Evolutionary conservation across 2,888 invertebrate species (phyloP), one percentile per base, ranked within the genome.

Genomic region (Allolobophora icterica): DNA sequence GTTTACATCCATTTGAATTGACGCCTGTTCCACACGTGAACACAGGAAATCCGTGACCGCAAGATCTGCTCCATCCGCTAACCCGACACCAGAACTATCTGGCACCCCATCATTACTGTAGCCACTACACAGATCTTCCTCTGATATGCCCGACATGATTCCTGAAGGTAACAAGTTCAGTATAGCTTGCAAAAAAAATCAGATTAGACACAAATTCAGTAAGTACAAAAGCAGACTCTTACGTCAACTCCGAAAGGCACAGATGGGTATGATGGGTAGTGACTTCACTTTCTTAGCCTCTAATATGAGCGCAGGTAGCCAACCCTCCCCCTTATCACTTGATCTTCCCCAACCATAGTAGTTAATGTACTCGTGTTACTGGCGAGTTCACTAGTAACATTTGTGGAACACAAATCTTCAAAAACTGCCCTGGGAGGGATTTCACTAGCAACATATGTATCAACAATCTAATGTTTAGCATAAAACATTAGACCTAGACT

Each of bases 1-100:
- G 87, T 87, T 87, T 1, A 87, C 87, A 35, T 87, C 38, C 34
- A 87, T 87, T 35, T 87, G 87, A 87, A 87, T 87, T 19, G 87
- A 87, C 15, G 34, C 87, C 35, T 4, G 35, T 38, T 87, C 87
- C 34, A 87, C 87, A 8, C 35, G 87, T 87, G 87, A 87, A 87
- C 87, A 35, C 87, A 35, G 87, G 21, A 87, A 38, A 35, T 87
- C 87, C 8, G 87, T 34, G 34, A 24, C 87, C 35, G 87, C 15
- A 35, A 34, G 38, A 38, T 38, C 87, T 24, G 87, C 21, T 38
- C n/a, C 35, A 17, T 15, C 87, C 21, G 24, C 35, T 35, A 87
- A 34, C 13, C 87, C n/a, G 35, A 33, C 38, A 38, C 35, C 34
- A 35, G 19, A 19, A 35, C 87, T 15, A 38, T 38, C 87, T 35